Base-by-base conservation (phyloP, 1,140 invertebrate species). In the Heliothis subflexa region DNA sequence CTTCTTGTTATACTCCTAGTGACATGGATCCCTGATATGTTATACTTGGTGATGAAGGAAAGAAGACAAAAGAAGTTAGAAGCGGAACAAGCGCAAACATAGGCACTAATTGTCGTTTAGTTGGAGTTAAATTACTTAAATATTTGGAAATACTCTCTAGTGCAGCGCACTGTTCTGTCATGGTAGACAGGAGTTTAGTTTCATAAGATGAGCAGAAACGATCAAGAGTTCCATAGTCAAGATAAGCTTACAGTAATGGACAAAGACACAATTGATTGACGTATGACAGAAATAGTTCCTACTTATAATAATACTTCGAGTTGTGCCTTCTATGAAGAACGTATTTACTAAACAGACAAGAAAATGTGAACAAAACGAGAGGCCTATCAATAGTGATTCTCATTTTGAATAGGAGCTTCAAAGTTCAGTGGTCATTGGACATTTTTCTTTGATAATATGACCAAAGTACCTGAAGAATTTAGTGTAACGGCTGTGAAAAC, bases 1-100 rank as follows among this genome's bases (percentile, higher is more conserved):
- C 78, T 97, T 13, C 87, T 97, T 0, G 82, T 95, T 5, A 33
- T 96, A 1, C 95, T 96, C 16, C 89, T 96, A 4, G 33, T 95
- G 0, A 89, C 95, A 47, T 97, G 97, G 97, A 90, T 95, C 4
- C 95, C 95, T 11, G 95, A 96, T 75, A 95, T 96, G 85, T 79
- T 95, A 28, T 88, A 91, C 5, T 57, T 91, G n/a, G 81, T 85
- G 62, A 81, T 85, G 45, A 49, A 88, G 64, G 87, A 90, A 50
- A 93, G 82, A 81, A 87, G 68, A 78, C 64, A 88, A 50, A 88
- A 85, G 21, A 86, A 72, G 18, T 87, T 88, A 82, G 80, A 81
- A 13, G 68, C 40, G 79, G 57, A 75, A 16, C 57, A 75, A 47
- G 83, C 88, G 57, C 54, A 84, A 50, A 68, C 71, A 40, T 73